Base-by-base conservation (phyloP, 2,113 vertebrate genomes). In the Brachyhypopomus gauderio region DNA sequence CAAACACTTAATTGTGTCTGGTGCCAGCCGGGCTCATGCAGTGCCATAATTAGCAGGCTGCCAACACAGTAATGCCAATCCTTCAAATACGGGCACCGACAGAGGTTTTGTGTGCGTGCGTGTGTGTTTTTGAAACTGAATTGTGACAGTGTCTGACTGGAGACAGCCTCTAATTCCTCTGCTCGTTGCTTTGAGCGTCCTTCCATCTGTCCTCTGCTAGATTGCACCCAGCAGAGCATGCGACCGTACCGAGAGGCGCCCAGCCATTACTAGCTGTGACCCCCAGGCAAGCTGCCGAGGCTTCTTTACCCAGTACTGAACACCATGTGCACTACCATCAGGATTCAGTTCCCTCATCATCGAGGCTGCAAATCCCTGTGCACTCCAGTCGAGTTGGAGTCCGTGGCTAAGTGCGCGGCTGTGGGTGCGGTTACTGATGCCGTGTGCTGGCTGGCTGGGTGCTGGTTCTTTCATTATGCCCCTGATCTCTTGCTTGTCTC, bases 1-100 rank as follows among this genome's bases (percentile, higher is more conserved):
- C 77, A 78, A 78, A 75, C 63, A 67, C 72, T 72, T 64, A 41
- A 72, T 66, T 80, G 78, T 81, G 58, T 64, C 59, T n/a, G 69
- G 58, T 84, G 83, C 78, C 83, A 84, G 73, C 36, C 69, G 36
- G 67, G 59, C 78, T 80, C 78, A 75, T 27, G 76, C 83, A 56
- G 78, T 38, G 27, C 79, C 73, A 76, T 77, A 84, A 84, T 84
- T 77, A 84, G 81, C 78, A 80, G 74, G 75, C 83, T 80, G 78
- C 73, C 83, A 80, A 38, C 27, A 52, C 56, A 48, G 63, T 77
- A 82, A 77, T 77, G 66, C 74, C 73, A 82, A 77, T 58, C 66
- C 75, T 77, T 82, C 75, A 77, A 62, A 52, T 27, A 62, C 38
- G 69, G 80, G 73, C 59, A 55, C 75, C 66, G 36, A 73, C 60